Evolutionary conservation across 2,113 vertebrate genomes (phyloP), one percentile per base, ranked within the genome.

Genomic region (Murina feae): DNA sequence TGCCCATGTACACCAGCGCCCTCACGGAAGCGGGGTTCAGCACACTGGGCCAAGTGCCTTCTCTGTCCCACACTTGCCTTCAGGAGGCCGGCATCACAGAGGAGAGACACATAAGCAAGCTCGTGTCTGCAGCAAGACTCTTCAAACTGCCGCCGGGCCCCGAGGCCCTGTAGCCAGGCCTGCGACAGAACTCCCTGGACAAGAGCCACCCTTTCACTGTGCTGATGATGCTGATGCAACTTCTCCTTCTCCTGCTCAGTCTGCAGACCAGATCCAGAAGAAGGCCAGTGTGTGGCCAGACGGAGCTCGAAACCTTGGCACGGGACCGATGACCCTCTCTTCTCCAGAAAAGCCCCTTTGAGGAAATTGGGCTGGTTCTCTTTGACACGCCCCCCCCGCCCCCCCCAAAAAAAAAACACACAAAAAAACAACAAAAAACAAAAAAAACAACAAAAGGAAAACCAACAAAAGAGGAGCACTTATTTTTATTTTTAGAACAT

Each of bases 11-110:
- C 96, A 96, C 98, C 95, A 65, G 97, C 5, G 78, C 98, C 49
- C 98, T 99, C 92, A 97, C 97, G 1, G 98, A 98, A 3, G 99
- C 99, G 2, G 99, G 99, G 32, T 97, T 98, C 91, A 98, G 98
- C 98, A 98, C 99, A 3, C 97, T 99, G 98, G 98, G 98, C 95
- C 98, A 98, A 69, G 98, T 99, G 98, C 98, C 99, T 97, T 98
- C 97, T 97, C 98, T 99, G 93, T 99, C 99, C 42, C 99, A 99
- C 98, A 98, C 98, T 95, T 97, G 93, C 51, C 98, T 98, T 95
- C 98, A 98, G 96, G 98, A 99, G 93, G 99, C 99, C 4, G 99
- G 99, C 39, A 98, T 99, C 97, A 98, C 98, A 95, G 99, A 99
- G 89, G 98, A 99, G 90, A 98, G 98, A 83, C 99, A 99, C 88